phyloP scores from a whole-genome alignment of 2,113 vertebrate species.

The Actenoides hombroni region DNA sequence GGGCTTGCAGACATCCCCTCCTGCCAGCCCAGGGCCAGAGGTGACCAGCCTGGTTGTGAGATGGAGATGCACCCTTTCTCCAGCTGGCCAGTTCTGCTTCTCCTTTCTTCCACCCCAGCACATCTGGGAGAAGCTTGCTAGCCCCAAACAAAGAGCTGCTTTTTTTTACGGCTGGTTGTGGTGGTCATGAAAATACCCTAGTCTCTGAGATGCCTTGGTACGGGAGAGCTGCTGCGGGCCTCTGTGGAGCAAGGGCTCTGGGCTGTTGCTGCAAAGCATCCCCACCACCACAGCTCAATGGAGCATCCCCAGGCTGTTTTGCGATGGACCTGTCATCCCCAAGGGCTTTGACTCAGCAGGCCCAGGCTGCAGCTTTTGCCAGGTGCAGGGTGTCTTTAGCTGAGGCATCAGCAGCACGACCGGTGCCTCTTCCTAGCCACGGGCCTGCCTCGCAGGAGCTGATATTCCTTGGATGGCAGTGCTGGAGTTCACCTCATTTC shows the following conservation, averaged over 20 bases:
- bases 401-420: not conserved
- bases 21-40: not conserved
- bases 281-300: fast-evolving
- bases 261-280: not conserved
- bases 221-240: not conserved
- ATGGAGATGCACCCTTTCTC: not conserved
- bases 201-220: not conserved
- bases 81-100: not conserved
- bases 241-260: not conserved
- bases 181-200: not conserved
- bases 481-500: not conserved
- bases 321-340: not conserved
- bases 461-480: not conserved
- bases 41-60: not conserved
- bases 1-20: not conserved
- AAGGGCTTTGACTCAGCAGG: not conserved
- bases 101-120: not conserved
- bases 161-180: not conserved
- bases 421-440: not conserved
- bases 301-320: not conserved
- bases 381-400: not conserved
- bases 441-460: not conserved
- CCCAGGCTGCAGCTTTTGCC: not conserved
- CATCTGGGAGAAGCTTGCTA: not conserved
- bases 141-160: not conserved